Evolutionary conservation across 2,888 invertebrate species (phyloP), one percentile per base, ranked within the genome.

Genomic region (Hipparchia sbordonii): DNA sequence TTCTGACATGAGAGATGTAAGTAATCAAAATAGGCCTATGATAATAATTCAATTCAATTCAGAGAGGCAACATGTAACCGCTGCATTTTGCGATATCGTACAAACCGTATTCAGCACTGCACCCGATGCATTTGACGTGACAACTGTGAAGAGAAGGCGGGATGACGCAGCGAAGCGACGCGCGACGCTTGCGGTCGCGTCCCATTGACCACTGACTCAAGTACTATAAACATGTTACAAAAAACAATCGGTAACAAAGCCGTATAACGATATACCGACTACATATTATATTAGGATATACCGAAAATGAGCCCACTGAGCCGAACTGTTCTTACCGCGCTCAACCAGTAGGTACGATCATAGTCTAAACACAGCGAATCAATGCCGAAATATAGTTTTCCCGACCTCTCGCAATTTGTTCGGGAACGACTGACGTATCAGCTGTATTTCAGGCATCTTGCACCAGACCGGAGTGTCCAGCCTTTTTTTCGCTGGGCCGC

Each of bases 21-120:
- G 78, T 81, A 79, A 78, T 79, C 79, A 82, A 78, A 85, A 86
- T 87, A 89, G 87, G 87, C 87, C 86, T 88, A 88, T 81, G 84
- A 65, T 67, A 70, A 70, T 70, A 5, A 39, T 39, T 39, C 39
- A 39, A 39, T 39, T 56, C 59, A 71, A 67, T 60, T 67, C 61
- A 23, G 54, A 45, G 52, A 33, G 46, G 66, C 46, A 10, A 62
- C 65, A 33, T 65, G 48, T 51, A 61, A 54, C 59, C 67, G 59
- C 62, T 59, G 52, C 56, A 46, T 67, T 67, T 46, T 13, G 57
- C n/a, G 7, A 60, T 67, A 67, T 2, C 7, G 8, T 33, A 6
- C 45, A 9, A 67, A 67, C 56, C 12, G 56, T 56, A 13, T n/a
- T 13, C 67, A 9, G 51, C 6, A 33, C 48, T 39, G 12, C 51